Percentiles rank a stretch among this genome's conserved stretches.
These are phyloP conservation scores for Clamator glandarius DNA, from an alignment of 2,797 vertebrate species.

Conservation along the genomic window DNA sequence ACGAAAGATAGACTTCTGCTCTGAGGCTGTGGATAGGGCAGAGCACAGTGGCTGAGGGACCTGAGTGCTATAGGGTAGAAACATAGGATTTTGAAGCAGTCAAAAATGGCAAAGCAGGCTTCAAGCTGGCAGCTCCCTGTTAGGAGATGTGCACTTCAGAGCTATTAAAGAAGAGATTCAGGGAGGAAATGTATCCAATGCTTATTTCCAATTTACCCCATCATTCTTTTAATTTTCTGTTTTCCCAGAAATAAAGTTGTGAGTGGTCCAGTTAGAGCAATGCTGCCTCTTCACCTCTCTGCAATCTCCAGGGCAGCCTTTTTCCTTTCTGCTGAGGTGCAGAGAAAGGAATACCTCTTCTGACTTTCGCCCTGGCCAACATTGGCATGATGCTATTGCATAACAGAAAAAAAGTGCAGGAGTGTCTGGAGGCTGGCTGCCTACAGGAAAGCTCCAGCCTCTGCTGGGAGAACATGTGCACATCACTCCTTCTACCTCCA, in stretches of 20 bases:
- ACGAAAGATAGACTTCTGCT: background rate
- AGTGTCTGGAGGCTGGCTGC: background rate
- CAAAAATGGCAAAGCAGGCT: background rate
- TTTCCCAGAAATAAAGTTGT: background rate
- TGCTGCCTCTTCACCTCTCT: background rate
- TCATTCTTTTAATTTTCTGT: background rate
- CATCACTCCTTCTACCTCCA: background rate
- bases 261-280: background rate
- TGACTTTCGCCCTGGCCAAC: background rate
- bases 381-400: fast-evolving
- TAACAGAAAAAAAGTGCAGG: background rate
- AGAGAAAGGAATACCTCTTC: background rate
- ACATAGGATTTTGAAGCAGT: background rate
- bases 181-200: background rate
- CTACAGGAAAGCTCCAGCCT: background rate
- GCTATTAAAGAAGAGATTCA: background rate
- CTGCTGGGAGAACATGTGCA: background rate
- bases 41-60: fast-evolving
- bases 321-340: background rate
- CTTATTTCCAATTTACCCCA: background rate
- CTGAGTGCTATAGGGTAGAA: background rate
- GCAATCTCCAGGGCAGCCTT: background rate
- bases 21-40: background rate
- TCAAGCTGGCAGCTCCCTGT: background rate
- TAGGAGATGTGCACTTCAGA: background rate